These are phyloP conservation scores for Sphaeridia pumilis DNA, from an alignment of 2,888 invertebrate species.

Conservation along the genomic window DNA sequence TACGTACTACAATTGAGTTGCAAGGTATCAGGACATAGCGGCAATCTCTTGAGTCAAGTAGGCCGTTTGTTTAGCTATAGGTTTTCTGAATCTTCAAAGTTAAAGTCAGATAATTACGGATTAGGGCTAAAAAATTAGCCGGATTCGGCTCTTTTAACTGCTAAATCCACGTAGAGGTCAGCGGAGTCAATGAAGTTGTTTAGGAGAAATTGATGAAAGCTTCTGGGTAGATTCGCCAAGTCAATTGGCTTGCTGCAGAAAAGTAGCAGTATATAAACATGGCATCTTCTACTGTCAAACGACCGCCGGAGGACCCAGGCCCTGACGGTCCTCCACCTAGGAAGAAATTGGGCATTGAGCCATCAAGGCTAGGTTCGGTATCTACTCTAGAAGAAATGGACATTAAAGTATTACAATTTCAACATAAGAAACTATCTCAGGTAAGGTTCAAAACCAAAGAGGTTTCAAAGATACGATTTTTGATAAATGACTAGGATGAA, in stretches of 20 bases:
- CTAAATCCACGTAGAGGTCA: not conserved
- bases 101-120: too few species aligned
- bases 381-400: constrained; percentile 94
- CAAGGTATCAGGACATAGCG: too few species aligned
- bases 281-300: constrained; percentile 26
- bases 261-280: not conserved
- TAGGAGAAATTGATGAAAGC: not conserved
- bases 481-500: too few species aligned
- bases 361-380: constrained; percentile 81
- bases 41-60: too few species aligned
- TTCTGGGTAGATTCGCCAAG: not conserved
- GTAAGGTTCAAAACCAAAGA: too few species aligned
- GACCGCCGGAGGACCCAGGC: constrained; percentile 35
- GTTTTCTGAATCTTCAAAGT: too few species aligned
- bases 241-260: not conserved
- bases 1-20: too few species aligned
- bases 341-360: constrained; percentile 88
- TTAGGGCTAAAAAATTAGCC: too few species aligned
- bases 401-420: constrained; percentile 89
- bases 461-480: too few species aligned
- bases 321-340: constrained; percentile 53
- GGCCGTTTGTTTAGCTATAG: too few species aligned
- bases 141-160: too few species aligned
- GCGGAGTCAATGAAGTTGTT: not conserved
- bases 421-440: constrained; percentile 91